phyloP scores from a whole-genome alignment of 2,797 vertebrate species.

The Muraenolepis orangiensis region DNA sequence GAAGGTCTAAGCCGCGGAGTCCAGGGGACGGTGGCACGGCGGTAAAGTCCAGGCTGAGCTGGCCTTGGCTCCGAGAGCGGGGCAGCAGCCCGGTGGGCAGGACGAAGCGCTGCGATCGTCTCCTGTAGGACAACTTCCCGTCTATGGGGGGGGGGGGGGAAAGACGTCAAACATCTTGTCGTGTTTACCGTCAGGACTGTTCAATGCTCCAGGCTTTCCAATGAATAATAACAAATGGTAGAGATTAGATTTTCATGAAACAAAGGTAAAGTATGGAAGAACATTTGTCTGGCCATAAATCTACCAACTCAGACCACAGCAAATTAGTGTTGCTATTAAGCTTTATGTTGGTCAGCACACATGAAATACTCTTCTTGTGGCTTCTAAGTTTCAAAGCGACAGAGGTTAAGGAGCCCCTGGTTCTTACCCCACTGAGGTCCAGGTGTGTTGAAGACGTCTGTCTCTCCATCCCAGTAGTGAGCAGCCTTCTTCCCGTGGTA shows the following conservation, averaged over 20 bases:
- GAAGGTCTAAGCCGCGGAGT: slow-evolving; percentile 29
- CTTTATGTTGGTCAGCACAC: too few species aligned
- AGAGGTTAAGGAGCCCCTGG: background rate
- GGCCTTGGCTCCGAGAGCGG: slow-evolving; percentile 53
- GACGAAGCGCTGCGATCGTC: slow-evolving; percentile 42
- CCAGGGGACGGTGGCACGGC: slow-evolving; percentile 3
- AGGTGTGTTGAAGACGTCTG: slow-evolving; percentile 45
- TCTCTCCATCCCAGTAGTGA: slow-evolving; percentile 62
- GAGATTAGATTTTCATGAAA: background rate
- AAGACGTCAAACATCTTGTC: background rate
- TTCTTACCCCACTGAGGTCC: slow-evolving; percentile 35
- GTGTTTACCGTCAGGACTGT: background rate
- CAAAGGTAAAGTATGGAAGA: background rate
- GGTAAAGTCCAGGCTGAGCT: slow-evolving; percentile 41
- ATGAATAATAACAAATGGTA: too few species aligned
- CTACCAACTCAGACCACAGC: too few species aligned
- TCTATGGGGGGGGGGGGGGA: slow-evolving; percentile 44
- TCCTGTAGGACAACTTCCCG: slow-evolving; percentile 16
- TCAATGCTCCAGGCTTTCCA: too few species aligned
- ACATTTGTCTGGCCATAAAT: too few species aligned
- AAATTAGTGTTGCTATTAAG: too few species aligned
- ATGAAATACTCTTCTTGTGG: too few species aligned
- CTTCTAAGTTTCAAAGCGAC: too few species aligned
- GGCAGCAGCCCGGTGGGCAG: slow-evolving; percentile 49
- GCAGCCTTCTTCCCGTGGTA: slow-evolving; percentile 55